Percentiles rank a stretch among this genome's conserved stretches.
Evolutionary conservation across 2,888 invertebrate species (phyloP).

Genomic region (Sceliomorpha sp.): DNA sequence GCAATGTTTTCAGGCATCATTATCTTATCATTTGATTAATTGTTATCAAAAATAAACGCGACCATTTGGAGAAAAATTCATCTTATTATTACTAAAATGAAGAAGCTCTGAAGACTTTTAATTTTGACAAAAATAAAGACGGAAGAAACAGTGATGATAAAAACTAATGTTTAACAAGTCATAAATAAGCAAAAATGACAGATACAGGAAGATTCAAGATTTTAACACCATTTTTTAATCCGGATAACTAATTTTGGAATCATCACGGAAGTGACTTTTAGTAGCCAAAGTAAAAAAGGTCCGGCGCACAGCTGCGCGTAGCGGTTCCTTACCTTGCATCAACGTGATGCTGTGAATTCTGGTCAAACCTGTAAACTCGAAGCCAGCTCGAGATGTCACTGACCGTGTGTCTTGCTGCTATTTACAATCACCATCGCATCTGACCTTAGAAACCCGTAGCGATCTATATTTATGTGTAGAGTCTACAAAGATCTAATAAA

Average conservation of each 20-base stretch:
- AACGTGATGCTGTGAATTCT: conserved; percentile 70
- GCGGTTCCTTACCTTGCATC: conserved; percentile 66
- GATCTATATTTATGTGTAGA: conserved; percentile 66
- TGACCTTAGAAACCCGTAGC: conserved; percentile 59
- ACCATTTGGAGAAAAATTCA: no score
- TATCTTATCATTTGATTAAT: no score
- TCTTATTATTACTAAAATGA: no score
- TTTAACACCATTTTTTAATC: background rate
- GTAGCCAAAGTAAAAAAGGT: conserved; percentile 35
- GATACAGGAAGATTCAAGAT: no score
- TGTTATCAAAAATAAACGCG: no score
- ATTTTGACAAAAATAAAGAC: no score
- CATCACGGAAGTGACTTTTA: conserved; percentile 39
- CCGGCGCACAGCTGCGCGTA: conserved; percentile 46
- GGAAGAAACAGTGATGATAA: no score
- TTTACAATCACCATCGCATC: conserved; percentile 52
- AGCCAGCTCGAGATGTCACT: conserved; percentile 50
- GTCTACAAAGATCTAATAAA: conserved; percentile 50
- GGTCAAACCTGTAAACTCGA: conserved; percentile 71
- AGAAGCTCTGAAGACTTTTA: no score
- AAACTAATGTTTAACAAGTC: no score
- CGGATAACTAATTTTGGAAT: conserved; percentile 22
- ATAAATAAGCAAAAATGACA: no score
- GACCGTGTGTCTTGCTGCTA: conserved; percentile 37
- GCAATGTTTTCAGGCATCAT: no score